Conservation (phyloP, 2,888 invertebrate species). For the Eilema depressum region DNA sequence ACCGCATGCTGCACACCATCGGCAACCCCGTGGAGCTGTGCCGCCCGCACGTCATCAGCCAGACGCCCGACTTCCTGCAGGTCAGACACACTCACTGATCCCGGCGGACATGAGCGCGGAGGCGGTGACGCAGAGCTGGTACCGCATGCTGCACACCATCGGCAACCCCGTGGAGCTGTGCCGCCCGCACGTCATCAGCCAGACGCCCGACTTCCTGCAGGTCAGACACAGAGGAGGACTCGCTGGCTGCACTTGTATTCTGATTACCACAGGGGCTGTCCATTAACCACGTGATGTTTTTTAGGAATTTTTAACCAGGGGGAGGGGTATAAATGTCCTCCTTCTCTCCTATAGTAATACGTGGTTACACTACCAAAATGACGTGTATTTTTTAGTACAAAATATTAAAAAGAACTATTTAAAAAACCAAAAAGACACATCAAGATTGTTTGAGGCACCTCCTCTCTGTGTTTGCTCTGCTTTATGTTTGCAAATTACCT, state of each 20-base stretch:
- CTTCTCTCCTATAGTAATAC: no score
- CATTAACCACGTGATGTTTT: no score
- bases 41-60: constrained; percentile 92
- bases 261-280: not conserved
- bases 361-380: no score
- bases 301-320: no score
- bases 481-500: no score
- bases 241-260: not conserved
- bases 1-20: constrained; percentile 96
- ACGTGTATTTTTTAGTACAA: no score
- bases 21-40: constrained; percentile 98
- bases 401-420: no score
- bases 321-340: no score
- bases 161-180: constrained; percentile 98
- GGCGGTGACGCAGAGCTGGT: constrained; percentile 98
- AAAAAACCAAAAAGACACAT: no score
- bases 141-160: constrained; percentile 96
- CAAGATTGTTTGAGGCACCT: no score
- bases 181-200: constrained; percentile 92
- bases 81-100: constrained; percentile 48
- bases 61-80: constrained; percentile 88
- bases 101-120: constrained; percentile 91
- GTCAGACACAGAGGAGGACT: constrained; percentile 52
- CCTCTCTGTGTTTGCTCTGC: no score
- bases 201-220: constrained; percentile 88